Conservation (phyloP, 2,797 vertebrate genomes). For the Diplodus puntazzo region DNA sequence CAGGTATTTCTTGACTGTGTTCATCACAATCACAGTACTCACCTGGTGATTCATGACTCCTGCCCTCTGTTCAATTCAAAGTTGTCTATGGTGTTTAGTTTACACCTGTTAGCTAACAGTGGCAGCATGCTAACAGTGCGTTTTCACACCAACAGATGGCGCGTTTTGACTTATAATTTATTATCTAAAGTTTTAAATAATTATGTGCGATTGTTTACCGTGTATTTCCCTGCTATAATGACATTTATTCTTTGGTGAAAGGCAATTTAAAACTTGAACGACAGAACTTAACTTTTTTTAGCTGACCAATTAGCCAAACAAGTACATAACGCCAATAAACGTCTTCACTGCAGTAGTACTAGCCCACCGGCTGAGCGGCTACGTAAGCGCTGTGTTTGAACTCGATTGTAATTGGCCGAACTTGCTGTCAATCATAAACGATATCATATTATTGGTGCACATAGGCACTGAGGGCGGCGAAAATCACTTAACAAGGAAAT, state of each 20-base stretch:
- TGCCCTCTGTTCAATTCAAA: too few species aligned
- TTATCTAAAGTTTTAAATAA: neutral
- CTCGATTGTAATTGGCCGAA: conserved; percentile 24
- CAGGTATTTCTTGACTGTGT: neutral
- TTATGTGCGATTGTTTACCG: neutral
- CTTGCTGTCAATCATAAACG: neutral
- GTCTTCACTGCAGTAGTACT: too few species aligned
- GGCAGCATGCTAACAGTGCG: neutral
- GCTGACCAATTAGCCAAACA: neutral
- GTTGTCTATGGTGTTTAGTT: neutral
- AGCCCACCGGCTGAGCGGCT: too few species aligned
- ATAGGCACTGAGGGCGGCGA: neutral
- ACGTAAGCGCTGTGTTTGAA: neutral
- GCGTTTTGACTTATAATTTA: neutral
- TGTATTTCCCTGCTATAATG: neutral
- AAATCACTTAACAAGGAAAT: neutral
- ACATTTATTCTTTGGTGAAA: neutral
- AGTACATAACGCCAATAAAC: accelerated
- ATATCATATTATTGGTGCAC: neutral
- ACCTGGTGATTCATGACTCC: neutral
- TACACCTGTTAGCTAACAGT: neutral
- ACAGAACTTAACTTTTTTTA: neutral
- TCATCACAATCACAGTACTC: neutral
- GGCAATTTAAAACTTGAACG: neutral
- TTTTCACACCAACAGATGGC: neutral